Conservation (phyloP, 2,797 vertebrate genomes). For the Esox masquinongy region DNA sequence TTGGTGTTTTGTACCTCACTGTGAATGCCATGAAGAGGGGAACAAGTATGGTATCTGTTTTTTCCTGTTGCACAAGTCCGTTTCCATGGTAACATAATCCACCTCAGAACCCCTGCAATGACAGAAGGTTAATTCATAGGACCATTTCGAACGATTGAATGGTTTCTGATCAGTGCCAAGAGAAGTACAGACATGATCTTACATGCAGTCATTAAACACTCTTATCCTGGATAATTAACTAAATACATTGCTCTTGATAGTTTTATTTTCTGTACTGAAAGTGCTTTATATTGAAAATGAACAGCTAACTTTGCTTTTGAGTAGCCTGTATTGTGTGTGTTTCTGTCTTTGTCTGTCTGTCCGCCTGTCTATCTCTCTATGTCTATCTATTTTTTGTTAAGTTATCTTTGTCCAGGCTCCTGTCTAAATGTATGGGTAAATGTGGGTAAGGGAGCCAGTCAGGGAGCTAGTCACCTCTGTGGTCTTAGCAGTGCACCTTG, state of each 20-base stretch:
- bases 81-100: constrained; percentile 2
- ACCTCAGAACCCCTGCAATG: neutral
- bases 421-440: no score
- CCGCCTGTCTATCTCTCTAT: neutral
- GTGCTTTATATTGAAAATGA: no score
- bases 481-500: no score
- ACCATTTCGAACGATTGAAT: neutral
- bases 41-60: neutral
- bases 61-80: neutral
- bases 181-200: neutral
- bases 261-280: no score
- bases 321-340: neutral
- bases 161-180: neutral
- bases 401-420: no score
- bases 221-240: no score
- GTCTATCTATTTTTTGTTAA: no score
- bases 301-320: neutral
- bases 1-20: neutral
- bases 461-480: no score
- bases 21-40: neutral
- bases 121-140: neutral
- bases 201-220: no score
- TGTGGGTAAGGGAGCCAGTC: no score
- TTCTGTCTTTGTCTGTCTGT: neutral
- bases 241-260: no score